Base-by-base conservation (phyloP, 2,113 vertebrate genomes). In the Zosterops hypoxanthus region DNA sequence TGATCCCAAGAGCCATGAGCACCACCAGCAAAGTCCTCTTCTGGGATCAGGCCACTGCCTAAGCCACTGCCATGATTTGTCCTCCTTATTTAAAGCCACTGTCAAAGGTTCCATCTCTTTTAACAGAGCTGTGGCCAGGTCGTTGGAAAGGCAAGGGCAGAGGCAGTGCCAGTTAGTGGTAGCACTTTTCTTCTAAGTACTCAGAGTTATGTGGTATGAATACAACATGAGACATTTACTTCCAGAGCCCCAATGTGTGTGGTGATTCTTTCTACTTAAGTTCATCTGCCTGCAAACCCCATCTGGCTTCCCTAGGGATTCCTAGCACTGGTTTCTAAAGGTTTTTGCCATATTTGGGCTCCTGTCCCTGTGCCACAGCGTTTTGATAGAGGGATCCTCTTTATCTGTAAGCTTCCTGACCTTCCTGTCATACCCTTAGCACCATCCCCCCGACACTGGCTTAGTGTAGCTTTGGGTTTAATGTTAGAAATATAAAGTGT, bases 401-500 rank as follows among this genome's bases (percentile, higher is more conserved):
- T 91, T 85, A 57, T 92, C 78, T 72, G 20, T 90, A 50, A 72
- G 20, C 5, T 93, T 86, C 25, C 60, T 63, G 23, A 25, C 36
- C 92, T 61, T 64, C 11, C 21, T 89, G 36, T 76, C 5, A 0
- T 41, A 44, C 59, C 52, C 57, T 96, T 88, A 92, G 47, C 70
- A 93, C 82, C 82, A 83, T 77, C 20, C 15, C 9, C 56, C 82
- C 84, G 80, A 92, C 39, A 36, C 2, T 11, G 8, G 71, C 80
- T 94, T 91, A 91, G 19, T 22, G 60, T 36, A 61, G 4, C 86
- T 69, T 90, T 91, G n/a, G 73, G 71, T 97, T 92, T 90, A 93
- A 86, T 61, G 39, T 63, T 82, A 87, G 80, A 80, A 69, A 53
- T 95, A 79, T 77, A 88, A 97, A 69, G 34, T 61, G 21, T 34